Evolutionary conservation across 2,113 vertebrate species (phyloP).

Genomic region (Carassius carassius): DNA sequence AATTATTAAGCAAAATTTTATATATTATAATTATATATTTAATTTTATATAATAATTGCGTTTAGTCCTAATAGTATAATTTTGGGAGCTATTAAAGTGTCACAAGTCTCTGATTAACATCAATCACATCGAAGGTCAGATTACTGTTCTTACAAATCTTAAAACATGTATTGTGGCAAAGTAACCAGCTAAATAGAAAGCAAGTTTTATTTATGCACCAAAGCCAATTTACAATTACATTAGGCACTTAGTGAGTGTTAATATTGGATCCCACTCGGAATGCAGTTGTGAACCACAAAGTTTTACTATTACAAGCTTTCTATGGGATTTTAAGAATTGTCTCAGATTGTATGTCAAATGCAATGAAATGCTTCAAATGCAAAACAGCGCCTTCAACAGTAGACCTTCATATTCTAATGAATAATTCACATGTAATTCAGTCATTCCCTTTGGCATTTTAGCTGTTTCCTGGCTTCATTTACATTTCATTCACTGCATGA

Average conservation of each 20-base stretch:
- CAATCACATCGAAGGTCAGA: background rate
- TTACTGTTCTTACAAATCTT: background rate
- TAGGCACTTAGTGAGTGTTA: background rate
- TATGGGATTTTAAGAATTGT: slow-evolving; percentile 39
- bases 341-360: slow-evolving; percentile 47
- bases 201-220: background rate
- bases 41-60: background rate
- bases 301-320: slow-evolving; percentile 27
- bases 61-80: background rate
- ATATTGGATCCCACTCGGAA: background rate
- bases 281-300: background rate
- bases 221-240: background rate
- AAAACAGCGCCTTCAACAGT: slow-evolving; percentile 54
- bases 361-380: slow-evolving; percentile 56
- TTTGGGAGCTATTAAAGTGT: background rate
- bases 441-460: slow-evolving; percentile 57
- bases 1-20: too few relatives aligned
- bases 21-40: background rate
- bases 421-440: slow-evolving; percentile 60
- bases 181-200: background rate
- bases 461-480: slow-evolving; percentile 57
- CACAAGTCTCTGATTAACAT: background rate
- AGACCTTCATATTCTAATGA: slow-evolving; percentile 56
- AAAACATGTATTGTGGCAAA: background rate
- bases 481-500: slow-evolving; percentile 57